phyloP scores from a whole-genome alignment of 2,888 invertebrate species.

The Patella pellucida region DNA sequence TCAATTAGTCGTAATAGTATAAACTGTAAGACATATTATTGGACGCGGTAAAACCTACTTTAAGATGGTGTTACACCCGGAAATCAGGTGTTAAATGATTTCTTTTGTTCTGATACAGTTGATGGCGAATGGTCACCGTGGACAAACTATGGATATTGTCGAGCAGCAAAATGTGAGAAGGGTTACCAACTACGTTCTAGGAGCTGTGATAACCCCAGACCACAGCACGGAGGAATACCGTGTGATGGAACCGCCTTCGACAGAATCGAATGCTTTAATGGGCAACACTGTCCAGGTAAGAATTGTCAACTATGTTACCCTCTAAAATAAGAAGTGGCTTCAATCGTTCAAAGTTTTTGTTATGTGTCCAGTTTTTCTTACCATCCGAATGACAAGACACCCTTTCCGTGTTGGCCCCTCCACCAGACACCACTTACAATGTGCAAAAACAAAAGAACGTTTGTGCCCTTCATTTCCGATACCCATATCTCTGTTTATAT shows the following conservation, averaged over 20 bases:
- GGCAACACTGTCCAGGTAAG: slow-evolving; percentile 55
- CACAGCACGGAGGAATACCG: slow-evolving; percentile 54
- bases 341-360: no score
- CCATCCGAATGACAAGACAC: no score
- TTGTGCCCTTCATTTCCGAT: no score
- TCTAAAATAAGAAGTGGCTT: neutral
- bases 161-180: slow-evolving; percentile 51
- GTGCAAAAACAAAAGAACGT: neutral
- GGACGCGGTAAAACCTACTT: no score
- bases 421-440: neutral
- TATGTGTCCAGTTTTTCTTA: no score
- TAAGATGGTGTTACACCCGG: no score
- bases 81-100: neutral
- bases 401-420: slow-evolving; percentile 20
- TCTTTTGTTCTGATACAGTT: slow-evolving; percentile 41
- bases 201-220: slow-evolving; percentile 61
- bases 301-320: neutral
- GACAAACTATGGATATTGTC: slow-evolving; percentile 59
- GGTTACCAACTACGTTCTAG: slow-evolving; percentile 56
- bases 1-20: no score
- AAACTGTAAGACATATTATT: no score
- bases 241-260: slow-evolving; percentile 56
- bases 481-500: no score
- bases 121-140: slow-evolving; percentile 64
- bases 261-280: slow-evolving; percentile 54